Conservation (phyloP, 2,113 vertebrate genomes). For the Alethe diademata region DNA sequence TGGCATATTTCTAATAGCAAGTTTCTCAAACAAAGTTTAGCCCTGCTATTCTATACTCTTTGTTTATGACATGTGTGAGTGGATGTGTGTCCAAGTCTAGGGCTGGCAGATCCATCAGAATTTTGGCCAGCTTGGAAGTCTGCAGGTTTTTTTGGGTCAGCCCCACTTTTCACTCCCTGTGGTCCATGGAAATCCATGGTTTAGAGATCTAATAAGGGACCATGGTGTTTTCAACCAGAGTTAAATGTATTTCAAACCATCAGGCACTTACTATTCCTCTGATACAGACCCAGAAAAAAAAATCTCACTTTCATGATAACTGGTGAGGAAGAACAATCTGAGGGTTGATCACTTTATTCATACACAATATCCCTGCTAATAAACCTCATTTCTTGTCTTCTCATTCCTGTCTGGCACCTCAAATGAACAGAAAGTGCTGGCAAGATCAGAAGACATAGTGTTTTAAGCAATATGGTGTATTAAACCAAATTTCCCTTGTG, state of each 20-base stretch:
- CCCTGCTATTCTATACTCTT: background rate
- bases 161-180: background rate
- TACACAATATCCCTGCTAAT: background rate
- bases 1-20: slow-evolving; percentile 15
- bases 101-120: background rate
- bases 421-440: background rate
- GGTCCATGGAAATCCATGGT: background rate
- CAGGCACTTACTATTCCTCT: background rate
- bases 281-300: background rate
- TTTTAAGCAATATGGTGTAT: background rate
- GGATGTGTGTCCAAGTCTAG: background rate
- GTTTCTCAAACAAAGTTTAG: background rate
- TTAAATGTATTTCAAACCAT: background rate
- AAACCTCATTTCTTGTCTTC: background rate
- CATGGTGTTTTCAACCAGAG: background rate
- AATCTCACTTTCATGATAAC: background rate
- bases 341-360: background rate
- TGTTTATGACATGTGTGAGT: background rate
- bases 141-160: background rate
- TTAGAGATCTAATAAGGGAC: background rate
- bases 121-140: background rate
- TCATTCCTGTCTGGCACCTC: background rate
- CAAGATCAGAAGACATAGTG: background rate
- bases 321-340: background rate
- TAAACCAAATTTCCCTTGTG: background rate